Evolutionary conservation across 1,140 invertebrate species (phyloP), one percentile per base, ranked within the genome.

Genomic region (Sitodiplosis mosellana): DNA sequence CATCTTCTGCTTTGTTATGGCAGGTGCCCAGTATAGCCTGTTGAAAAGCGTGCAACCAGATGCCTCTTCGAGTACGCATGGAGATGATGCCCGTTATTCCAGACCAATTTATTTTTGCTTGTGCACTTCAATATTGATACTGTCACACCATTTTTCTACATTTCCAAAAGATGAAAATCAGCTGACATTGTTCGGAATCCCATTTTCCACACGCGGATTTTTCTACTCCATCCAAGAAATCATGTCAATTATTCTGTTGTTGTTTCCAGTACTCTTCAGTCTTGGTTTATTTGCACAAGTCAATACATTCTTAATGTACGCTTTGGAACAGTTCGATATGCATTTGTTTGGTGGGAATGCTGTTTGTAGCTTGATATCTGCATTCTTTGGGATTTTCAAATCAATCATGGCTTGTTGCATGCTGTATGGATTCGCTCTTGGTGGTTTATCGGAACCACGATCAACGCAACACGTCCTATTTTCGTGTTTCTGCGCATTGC

Each of bases 1-100:
- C 66, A 70, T 95, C 51, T 93, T 99, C 63, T 97, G 93, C 68
- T 89, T 95, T 55, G 86, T 97, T 19, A 91, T 97, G 41, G 93
- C 93, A 11, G 83, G 90, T 10, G 94, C 90, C 62, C 93, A 99
- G 63, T 99, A 99, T 65, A 98, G 93, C 1, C 68, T 99, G 43
- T 69, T 99, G 14, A 99, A 99, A 69, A 96, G 91, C 65, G 95
- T 99, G 3, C 95, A 99, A 60, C 95, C 95, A 1, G 95, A 99
- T 69, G 91, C 94, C 0, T 85, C 94, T 0, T 98, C 93, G 4
- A 94, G 95, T 0, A 93, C 93, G 14, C 94, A 98, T 66, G 94
- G 95, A 2, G 99, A 99, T 67, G 81, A 54, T 81, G 97, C 48
- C 89, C 97, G 19, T 21, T 96, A 93, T 56, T 86, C 82, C 0